These are phyloP conservation scores for Cephalopterus ornatus DNA, from an alignment of 2,113 vertebrate genomes.

Conservation along the genomic window DNA sequence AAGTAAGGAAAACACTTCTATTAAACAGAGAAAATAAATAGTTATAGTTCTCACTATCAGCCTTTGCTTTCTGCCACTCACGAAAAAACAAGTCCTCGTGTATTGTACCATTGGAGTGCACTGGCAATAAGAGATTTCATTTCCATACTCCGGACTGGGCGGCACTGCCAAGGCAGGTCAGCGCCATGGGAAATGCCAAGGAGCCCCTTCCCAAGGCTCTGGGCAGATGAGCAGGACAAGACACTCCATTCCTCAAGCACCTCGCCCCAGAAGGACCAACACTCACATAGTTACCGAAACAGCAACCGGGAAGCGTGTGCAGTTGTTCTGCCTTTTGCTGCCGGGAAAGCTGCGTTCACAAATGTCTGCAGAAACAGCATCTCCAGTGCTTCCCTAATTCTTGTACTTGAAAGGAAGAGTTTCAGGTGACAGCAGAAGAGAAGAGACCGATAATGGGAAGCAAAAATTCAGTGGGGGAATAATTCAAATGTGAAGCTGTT, in stretches of 20 bases:
- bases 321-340: not conserved
- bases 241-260: accelerated
- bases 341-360: not conserved
- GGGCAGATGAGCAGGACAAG: not conserved
- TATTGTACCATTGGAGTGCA: not conserved
- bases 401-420: not conserved
- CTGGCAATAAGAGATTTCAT: not conserved
- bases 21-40: not conserved
- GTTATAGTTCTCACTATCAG: not conserved
- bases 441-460: not conserved
- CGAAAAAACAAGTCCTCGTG: not conserved
- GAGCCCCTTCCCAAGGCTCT: not conserved
- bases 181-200: not conserved
- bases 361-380: not conserved
- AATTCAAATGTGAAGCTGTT: not conserved
- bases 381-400: not conserved
- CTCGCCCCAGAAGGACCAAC: not conserved
- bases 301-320: not conserved
- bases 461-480: not conserved
- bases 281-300: not conserved
- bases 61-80: not conserved
- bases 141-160: not conserved
- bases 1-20: not conserved
- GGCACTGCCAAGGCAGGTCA: not conserved
- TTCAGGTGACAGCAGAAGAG: not conserved